Evolutionary conservation across 2,113 vertebrate species (phyloP).

Genomic region (Pionites leucogaster): DNA sequence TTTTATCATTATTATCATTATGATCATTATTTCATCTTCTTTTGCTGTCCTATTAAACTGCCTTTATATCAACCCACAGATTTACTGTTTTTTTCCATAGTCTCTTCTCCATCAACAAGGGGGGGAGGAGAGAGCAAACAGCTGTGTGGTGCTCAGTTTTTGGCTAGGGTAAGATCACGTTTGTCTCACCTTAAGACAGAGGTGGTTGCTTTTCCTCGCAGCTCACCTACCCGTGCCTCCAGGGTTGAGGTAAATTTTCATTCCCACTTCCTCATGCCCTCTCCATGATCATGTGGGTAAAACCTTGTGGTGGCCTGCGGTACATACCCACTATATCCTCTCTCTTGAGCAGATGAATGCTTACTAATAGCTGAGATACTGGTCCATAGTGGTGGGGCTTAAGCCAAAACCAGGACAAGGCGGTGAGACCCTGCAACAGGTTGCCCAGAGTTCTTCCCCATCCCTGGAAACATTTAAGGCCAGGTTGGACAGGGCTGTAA

Average conservation of each 20-base stretch:
- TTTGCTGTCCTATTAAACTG: neutral
- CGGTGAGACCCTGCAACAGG: fast-evolving
- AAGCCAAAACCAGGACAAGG: fast-evolving
- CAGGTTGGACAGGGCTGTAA: fast-evolving
- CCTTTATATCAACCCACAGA: neutral
- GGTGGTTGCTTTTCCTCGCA: neutral
- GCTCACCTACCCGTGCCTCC: fast-evolving
- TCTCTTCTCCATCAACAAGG: neutral
- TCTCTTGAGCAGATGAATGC: neutral
- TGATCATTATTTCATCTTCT: neutral
- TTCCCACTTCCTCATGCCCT: neutral
- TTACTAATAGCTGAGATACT: neutral
- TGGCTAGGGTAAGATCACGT: neutral
- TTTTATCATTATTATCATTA: neutral
- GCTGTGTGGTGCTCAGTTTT: neutral
- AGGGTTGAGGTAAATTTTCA: neutral
- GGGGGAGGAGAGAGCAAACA: fast-evolving
- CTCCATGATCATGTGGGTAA: neutral
- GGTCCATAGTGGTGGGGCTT: neutral
- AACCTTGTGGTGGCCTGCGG: neutral
- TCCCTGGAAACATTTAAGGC: neutral
- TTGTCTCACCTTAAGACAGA: neutral
- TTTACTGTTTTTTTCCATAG: neutral
- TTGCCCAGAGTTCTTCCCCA: neutral
- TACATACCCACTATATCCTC: neutral